Conservation (phyloP, 1,140 invertebrate genomes). For the Oncopeltus fasciatus region DNA sequence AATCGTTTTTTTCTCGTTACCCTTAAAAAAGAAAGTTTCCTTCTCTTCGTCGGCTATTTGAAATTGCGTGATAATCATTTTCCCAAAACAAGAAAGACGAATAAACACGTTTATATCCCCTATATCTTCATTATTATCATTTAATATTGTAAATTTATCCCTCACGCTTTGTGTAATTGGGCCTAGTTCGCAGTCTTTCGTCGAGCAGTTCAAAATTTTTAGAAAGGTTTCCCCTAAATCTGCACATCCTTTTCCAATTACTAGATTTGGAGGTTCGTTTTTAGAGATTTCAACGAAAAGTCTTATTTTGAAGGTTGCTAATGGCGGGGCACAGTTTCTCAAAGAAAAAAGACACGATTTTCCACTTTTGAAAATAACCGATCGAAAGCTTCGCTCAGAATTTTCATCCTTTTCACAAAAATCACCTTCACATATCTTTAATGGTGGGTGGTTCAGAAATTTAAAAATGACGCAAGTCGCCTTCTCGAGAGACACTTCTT, state of each 20-base stretch:
- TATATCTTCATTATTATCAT: conserved; percentile 31
- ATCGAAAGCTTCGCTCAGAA: conserved; percentile 20
- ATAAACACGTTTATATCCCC: conserved; percentile 39
- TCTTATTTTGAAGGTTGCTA: neutral
- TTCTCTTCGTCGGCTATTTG: conserved; percentile 25
- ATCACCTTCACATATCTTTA: conserved; percentile 29
- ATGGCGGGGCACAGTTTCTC: conserved; percentile 10
- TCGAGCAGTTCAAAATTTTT: conserved; percentile 10
- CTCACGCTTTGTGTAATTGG: conserved; percentile 35
- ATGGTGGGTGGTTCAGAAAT: conserved; percentile 29
- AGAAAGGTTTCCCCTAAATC: conserved; percentile 29
- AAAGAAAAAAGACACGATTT: conserved; percentile 35
- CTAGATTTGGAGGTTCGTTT: conserved; percentile 17
- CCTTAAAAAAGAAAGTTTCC: neutral
- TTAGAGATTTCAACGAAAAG: neutral
- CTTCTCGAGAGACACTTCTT: neutral
- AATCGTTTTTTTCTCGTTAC: neutral
- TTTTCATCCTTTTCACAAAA: conserved; percentile 24
- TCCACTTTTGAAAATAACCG: conserved; percentile 30
- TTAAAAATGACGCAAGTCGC: conserved; percentile 21
- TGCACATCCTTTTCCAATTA: conserved; percentile 29
- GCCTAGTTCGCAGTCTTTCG: conserved; percentile 7
- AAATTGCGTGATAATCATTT: conserved; percentile 48
- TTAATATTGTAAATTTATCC: conserved; percentile 38
- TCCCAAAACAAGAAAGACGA: conserved; percentile 46